phyloP scores from a whole-genome alignment of 2,797 vertebrate genomes.

The Takifugu rubripes region DNA sequence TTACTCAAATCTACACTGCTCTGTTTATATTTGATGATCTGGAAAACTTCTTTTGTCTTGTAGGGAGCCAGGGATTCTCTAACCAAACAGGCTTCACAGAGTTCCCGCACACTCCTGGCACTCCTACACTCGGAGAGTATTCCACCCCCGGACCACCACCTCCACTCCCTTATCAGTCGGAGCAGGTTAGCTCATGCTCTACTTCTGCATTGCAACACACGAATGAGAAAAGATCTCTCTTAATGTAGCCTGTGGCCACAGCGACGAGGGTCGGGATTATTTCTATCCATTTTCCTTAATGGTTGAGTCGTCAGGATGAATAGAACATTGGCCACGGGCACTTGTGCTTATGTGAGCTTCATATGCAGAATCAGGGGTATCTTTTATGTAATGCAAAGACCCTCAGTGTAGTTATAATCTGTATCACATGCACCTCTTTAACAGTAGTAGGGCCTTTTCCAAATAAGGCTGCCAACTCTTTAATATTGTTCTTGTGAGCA shows the following conservation, averaged over 20 bases:
- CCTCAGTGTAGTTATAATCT: no score
- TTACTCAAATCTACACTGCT: neutral
- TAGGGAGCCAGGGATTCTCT: conserved; percentile 81
- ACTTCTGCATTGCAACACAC: neutral
- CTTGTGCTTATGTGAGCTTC: neutral
- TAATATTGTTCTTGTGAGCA: neutral
- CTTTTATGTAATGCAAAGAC: conserved; percentile 7
- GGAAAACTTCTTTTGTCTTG: conserved; percentile 7
- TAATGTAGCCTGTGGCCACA: conserved; percentile 3
- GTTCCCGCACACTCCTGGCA: conserved; percentile 81
- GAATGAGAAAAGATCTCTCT: neutral
- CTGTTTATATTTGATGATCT: conserved; percentile 9
- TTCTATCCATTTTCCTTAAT: conserved; percentile 7
- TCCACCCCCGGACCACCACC: conserved; percentile 66
- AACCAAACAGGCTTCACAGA: conserved; percentile 83
- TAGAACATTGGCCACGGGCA: neutral
- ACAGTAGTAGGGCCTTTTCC: no score
- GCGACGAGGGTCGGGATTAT: neutral
- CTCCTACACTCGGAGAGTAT: conserved; percentile 78
- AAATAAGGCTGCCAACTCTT: neutral
- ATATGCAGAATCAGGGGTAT: neutral
- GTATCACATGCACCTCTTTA: no score
- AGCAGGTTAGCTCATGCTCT: conserved; percentile 70
- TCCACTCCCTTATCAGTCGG: conserved; percentile 83
- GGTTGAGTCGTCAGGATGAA: conserved; percentile 22